Evolutionary conservation across 2,888 invertebrate species (phyloP).

Genomic region (Drosophila buzzatii): DNA sequence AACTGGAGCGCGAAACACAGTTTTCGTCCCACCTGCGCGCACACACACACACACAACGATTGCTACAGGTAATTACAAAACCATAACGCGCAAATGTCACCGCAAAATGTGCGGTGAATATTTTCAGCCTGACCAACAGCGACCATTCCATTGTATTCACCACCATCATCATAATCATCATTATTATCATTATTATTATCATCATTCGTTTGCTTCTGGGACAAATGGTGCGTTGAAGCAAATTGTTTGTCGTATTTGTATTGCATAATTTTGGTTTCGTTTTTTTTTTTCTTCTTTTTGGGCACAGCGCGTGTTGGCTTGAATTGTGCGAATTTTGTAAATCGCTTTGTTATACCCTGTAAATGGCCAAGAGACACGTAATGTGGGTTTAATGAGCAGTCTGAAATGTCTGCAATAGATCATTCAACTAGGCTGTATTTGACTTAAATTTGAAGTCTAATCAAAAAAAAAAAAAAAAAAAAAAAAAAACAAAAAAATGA

Average conservation of each 20-base stretch:
- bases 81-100: conserved; percentile 75
- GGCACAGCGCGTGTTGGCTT: conserved; percentile 50
- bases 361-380: background rate
- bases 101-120: conserved; percentile 68
- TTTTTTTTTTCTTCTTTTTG: conserved; percentile 1
- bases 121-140: conserved; percentile 30
- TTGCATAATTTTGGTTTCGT: conserved; percentile 58
- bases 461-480: too few species aligned
- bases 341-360: conserved; percentile 44
- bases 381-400: background rate
- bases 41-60: conserved; percentile 18
- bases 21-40: background rate
- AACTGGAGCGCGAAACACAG: background rate
- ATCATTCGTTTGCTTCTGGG: conserved; percentile 21
- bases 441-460: too few species aligned
- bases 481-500: too few species aligned
- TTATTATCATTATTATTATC: conserved; percentile 7
- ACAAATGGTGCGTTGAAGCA: conserved; percentile 49
- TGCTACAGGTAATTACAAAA: conserved; percentile 73
- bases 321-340: conserved; percentile 49
- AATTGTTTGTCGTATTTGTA: conserved; percentile 54
- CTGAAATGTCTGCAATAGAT: background rate
- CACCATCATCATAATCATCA: background rate
- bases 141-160: conserved; percentile 1
- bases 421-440: too few species aligned